Percentiles rank a stretch among this genome's conserved stretches.
phyloP scores from a whole-genome alignment of 1,140 invertebrate genomes.

The Coelopa frigida region DNA sequence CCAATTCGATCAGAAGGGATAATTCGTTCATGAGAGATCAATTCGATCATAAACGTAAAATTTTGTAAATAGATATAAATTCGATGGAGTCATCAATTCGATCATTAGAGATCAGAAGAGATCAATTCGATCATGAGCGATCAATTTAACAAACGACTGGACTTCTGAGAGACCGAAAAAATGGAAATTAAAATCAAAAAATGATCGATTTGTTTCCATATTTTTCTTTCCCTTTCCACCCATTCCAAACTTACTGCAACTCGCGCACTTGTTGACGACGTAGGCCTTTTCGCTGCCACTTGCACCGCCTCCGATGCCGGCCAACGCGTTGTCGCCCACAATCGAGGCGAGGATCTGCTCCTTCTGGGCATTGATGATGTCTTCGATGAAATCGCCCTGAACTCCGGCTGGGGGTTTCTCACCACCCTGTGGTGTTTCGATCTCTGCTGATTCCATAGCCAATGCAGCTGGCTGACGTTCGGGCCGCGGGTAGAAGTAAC shows the following conservation, averaged over 20 bases:
- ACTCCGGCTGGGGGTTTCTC: slow-evolving; percentile 20
- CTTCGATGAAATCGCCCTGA: slow-evolving; percentile 39
- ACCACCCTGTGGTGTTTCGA: not conserved
- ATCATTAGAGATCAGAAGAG: too few relatives aligned
- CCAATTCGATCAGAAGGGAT: too few relatives aligned
- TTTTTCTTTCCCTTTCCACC: not conserved
- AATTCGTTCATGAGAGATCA: too few relatives aligned
- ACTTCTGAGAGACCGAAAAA: too few relatives aligned
- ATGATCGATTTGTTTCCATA: not conserved
- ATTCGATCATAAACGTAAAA: too few relatives aligned
- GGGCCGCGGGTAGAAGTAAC: slow-evolving; percentile 29
- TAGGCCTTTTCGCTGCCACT: slow-evolving; percentile 21
- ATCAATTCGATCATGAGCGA: too few relatives aligned
- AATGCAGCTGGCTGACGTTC: slow-evolving; percentile 14
- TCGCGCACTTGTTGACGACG: slow-evolving; percentile 35
- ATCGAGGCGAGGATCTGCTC: slow-evolving; percentile 38
- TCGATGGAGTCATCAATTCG: too few relatives aligned
- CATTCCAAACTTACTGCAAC: slow-evolving; percentile 32
- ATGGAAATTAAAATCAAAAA: too few relatives aligned
- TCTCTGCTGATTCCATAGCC: slow-evolving; percentile 10
- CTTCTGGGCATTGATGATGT: slow-evolving; percentile 37
- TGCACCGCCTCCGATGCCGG: not conserved
- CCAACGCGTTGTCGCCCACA: slow-evolving; percentile 18
- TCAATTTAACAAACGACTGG: too few relatives aligned
- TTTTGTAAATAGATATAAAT: too few relatives aligned